Evolutionary conservation across 2,113 vertebrate species (phyloP).

Genomic region (Salminus brasiliensis): DNA sequence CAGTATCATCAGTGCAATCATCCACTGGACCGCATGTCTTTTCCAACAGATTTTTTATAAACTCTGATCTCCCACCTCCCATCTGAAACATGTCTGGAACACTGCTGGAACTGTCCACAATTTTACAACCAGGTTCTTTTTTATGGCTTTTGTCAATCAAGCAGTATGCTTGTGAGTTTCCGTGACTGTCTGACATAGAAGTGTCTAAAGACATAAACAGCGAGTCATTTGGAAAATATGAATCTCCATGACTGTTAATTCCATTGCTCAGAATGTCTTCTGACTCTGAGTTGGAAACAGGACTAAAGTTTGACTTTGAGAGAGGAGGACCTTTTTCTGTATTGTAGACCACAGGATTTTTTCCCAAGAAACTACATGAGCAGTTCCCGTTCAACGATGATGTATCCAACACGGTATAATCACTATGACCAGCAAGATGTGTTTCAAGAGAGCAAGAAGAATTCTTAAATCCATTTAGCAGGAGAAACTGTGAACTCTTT

Average conservation of each 20-base stretch:
- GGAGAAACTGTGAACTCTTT: slow-evolving; percentile 76
- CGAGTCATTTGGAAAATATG: slow-evolving; percentile 78
- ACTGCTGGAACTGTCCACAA: slow-evolving; percentile 55
- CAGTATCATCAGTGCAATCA: slow-evolving; percentile 68
- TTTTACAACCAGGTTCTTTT: slow-evolving; percentile 77
- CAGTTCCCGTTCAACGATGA: slow-evolving; percentile 86
- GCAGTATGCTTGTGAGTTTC: slow-evolving; percentile 74
- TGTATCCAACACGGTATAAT: slow-evolving; percentile 83
- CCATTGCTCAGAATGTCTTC: slow-evolving; percentile 79
- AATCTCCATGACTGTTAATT: slow-evolving; percentile 78
- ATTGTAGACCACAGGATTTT: slow-evolving; percentile 76
- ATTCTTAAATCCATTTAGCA: slow-evolving; percentile 88
- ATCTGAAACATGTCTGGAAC: slow-evolving; percentile 57
- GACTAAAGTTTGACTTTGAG: slow-evolving; percentile 87
- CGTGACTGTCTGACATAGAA: slow-evolving; percentile 75
- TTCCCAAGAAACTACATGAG: slow-evolving; percentile 76
- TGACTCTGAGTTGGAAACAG: slow-evolving; percentile 88
- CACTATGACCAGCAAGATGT: slow-evolving; percentile 64
- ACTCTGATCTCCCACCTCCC: slow-evolving; percentile 61
- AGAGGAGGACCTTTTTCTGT: slow-evolving; percentile 81
- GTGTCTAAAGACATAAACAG: slow-evolving; percentile 73
- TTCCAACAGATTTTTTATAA: slow-evolving; percentile 68
- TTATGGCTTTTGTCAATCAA: slow-evolving; percentile 85
- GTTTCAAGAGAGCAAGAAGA: slow-evolving; percentile 73
- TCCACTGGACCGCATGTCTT: slow-evolving; percentile 65